A percentile compares a stretch with the other conserved stretches of the same genome.
Conservation (phyloP, 1,140 invertebrate genomes). For the Oryzaephilus surinamensis region DNA sequence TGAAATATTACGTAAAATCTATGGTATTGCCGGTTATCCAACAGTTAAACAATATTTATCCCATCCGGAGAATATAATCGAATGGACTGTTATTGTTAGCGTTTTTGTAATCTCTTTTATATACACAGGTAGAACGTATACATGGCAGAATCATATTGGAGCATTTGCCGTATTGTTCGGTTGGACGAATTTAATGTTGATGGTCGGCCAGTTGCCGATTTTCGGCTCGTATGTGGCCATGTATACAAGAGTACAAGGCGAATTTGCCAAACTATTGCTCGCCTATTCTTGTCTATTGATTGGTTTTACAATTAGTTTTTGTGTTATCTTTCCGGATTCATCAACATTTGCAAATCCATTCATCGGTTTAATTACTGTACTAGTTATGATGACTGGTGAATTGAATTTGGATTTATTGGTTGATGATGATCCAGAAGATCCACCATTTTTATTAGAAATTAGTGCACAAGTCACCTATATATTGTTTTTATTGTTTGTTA, state of each 20-base stretch:
- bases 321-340: slow-evolving; percentile 71
- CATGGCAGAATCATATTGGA: slow-evolving; percentile 72
- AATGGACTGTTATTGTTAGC: slow-evolving; percentile 73
- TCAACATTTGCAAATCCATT: slow-evolving; percentile 68
- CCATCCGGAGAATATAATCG: slow-evolving; percentile 72
- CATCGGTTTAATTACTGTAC: slow-evolving; percentile 66
- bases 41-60: slow-evolving; percentile 67
- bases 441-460: slow-evolving; percentile 50
- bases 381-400: slow-evolving; percentile 87
- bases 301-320: slow-evolving; percentile 78
- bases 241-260: slow-evolving; percentile 74
- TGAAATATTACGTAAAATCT: slow-evolving; percentile 65
- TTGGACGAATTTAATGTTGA: slow-evolving; percentile 79
- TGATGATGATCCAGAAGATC: slow-evolving; percentile 49
- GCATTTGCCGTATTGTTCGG: slow-evolving; percentile 73
- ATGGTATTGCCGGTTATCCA: slow-evolving; percentile 64
- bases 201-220: slow-evolving; percentile 74
- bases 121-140: slow-evolving; percentile 62
- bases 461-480: slow-evolving; percentile 64
- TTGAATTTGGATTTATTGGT: slow-evolving; percentile 59
- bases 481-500: slow-evolving; percentile 64
- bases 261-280: slow-evolving; percentile 72
- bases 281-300: slow-evolving; percentile 75
- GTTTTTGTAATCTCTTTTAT: slow-evolving; percentile 72
- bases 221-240: slow-evolving; percentile 81